Percentiles rank a stretch among this genome's conserved stretches.
Conservation (phyloP, 2,797 vertebrate genomes). For the Cetoscarus ocellatus region DNA sequence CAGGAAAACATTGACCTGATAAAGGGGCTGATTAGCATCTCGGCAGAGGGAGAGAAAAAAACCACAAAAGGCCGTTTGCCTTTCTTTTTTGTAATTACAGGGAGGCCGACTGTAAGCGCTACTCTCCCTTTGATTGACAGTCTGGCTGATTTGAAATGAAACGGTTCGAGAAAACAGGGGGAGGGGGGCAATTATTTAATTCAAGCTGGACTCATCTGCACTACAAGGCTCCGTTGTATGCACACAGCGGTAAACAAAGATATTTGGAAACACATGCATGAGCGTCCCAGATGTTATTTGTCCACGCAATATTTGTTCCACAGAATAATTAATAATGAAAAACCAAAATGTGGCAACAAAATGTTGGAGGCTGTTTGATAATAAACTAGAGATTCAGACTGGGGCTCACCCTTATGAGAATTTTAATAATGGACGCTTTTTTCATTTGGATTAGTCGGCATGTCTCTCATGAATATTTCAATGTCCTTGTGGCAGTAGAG, state of each 20-base stretch:
- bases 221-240: neutral
- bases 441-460: conserved; percentile 47
- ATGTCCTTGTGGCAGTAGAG: conserved; percentile 53
- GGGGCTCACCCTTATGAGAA: conserved; percentile 16
- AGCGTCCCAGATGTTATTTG: conserved; percentile 4
- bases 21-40: conserved; percentile 61
- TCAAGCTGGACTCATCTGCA: conserved; percentile 22
- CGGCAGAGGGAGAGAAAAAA: conserved; percentile 1
- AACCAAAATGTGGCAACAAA: conserved; percentile 17
- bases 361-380: conserved; percentile 24
- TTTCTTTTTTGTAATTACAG: conserved; percentile 58
- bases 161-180: conserved; percentile 18
- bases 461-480: conserved; percentile 71
- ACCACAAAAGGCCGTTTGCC: conserved; percentile 45
- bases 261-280: neutral
- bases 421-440: conserved; percentile 25
- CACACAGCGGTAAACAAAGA: neutral
- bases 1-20: conserved; percentile 61
- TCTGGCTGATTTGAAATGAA: conserved; percentile 51
- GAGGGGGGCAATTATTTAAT: conserved; percentile 41
- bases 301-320: conserved; percentile 7
- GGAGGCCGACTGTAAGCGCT: conserved; percentile 41
- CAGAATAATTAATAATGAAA: conserved; percentile 26
- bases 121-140: conserved; percentile 51
- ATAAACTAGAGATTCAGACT: conserved; percentile 28